These are phyloP conservation scores for Orchestes rusci DNA, from an alignment of 2,888 invertebrate species.

Conservation along the genomic window DNA sequence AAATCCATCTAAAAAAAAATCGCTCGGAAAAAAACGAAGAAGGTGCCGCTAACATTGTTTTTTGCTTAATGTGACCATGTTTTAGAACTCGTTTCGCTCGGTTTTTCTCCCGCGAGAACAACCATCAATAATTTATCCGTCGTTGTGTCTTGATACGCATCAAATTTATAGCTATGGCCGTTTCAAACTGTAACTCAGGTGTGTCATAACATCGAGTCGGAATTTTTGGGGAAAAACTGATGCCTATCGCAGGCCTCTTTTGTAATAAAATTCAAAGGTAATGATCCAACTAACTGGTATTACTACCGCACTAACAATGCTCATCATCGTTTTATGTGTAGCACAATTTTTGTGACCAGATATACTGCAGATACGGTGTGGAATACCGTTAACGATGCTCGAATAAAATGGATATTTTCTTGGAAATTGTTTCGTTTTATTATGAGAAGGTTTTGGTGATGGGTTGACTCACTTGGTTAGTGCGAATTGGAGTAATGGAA, in stretches of 20 bases:
- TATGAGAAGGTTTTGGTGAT: no score
- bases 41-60: slow-evolving; percentile 41
- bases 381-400: not conserved
- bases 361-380: no score
- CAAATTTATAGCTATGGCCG: slow-evolving; percentile 37
- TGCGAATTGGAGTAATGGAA: no score
- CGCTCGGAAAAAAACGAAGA: slow-evolving; percentile 31
- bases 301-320: slow-evolving; percentile 29
- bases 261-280: slow-evolving; percentile 32
- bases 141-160: slow-evolving; percentile 42
- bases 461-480: no score
- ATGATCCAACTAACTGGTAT: slow-evolving; percentile 29
- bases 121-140: slow-evolving; percentile 41
- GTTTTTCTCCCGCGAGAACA: slow-evolving; percentile 21
- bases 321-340: slow-evolving; percentile 23
- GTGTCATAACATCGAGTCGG: slow-evolving; percentile 18
- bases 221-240: slow-evolving; percentile 20
- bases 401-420: not conserved
- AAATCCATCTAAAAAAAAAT: slow-evolving; percentile 4
- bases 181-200: slow-evolving; percentile 17
- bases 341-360: no score
- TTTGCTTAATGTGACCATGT: slow-evolving; percentile 38
- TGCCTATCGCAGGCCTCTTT: slow-evolving; percentile 15
- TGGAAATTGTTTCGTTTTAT: slow-evolving; percentile 1
- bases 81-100: slow-evolving; percentile 31